These are phyloP conservation scores for Epinotia brunnichana DNA, from an alignment of 2,888 invertebrate species.

Conservation along the genomic window DNA sequence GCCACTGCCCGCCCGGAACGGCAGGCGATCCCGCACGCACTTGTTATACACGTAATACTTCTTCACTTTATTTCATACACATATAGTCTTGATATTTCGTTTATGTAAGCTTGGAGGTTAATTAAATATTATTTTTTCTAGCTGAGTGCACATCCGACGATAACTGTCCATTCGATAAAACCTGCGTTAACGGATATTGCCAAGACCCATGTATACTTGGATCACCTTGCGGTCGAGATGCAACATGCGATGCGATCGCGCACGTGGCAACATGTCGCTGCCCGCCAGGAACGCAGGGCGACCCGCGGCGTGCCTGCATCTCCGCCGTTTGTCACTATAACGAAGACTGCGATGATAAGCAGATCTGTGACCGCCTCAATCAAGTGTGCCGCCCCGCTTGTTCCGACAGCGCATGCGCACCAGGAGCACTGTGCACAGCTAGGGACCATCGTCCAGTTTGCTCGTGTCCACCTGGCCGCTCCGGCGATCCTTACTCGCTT, in stretches of 20 bases:
- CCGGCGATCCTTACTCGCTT: conserved; percentile 90
- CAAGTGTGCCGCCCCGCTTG: conserved; percentile 92
- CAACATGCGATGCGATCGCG: conserved; percentile 88
- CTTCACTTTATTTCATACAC: background rate
- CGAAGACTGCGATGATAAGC: conserved; percentile 93
- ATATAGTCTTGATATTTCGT: background rate
- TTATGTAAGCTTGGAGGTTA: background rate
- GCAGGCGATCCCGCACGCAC: conserved; percentile 93
- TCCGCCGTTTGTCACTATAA: conserved; percentile 93
- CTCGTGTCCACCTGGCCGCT: conserved; percentile 88
- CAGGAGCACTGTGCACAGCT: conserved; percentile 89
- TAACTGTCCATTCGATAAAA: conserved; percentile 93
- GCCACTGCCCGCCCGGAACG: conserved; percentile 92
- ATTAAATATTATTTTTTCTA: conserved; percentile 63
- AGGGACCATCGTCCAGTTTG: conserved; percentile 91
- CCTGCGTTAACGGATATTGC: conserved; percentile 91
- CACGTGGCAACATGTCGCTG: conserved; percentile 93
- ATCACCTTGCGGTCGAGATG: conserved; percentile 90
- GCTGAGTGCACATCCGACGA: conserved; percentile 91
- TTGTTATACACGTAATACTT: conserved; percentile 92
- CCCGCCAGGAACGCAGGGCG: conserved; percentile 93
- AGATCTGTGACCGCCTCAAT: conserved; percentile 92
- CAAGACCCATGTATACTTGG: conserved; percentile 89
- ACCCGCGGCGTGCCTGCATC: conserved; percentile 91
- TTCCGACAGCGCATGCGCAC: conserved; percentile 91